These are phyloP conservation scores for Ceratitis capitata DNA, from an alignment of 1,140 invertebrate species.

Conservation along the genomic window DNA sequence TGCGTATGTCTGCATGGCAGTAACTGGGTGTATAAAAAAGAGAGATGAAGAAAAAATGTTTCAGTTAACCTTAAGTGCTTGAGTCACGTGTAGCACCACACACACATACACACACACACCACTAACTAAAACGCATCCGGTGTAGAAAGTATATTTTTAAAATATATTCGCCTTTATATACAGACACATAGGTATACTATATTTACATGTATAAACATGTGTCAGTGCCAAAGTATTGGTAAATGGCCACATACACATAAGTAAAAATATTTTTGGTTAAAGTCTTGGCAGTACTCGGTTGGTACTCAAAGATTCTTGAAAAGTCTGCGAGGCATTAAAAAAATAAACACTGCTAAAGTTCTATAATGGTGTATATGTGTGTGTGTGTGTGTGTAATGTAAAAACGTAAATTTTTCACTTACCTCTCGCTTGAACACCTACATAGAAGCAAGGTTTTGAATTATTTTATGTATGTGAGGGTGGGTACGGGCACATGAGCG, in stretches of 20 bases:
- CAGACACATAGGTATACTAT: neutral
- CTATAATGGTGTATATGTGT: too few species aligned
- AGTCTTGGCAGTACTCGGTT: neutral
- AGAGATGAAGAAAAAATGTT: neutral
- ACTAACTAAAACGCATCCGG: too few species aligned
- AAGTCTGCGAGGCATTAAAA: neutral
- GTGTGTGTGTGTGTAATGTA: too few species aligned
- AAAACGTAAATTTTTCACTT: too few species aligned
- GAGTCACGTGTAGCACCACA: neutral
- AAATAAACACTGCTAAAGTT: neutral
- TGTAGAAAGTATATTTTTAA: neutral
- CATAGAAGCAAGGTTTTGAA: too few species aligned
- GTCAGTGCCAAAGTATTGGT: neutral
- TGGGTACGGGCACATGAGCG: too few species aligned
- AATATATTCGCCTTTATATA: neutral
- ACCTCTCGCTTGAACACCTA: too few species aligned
- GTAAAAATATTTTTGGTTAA: neutral
- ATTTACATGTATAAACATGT: neutral
- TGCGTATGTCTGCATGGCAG: conserved; percentile 2
- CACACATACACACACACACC: too few species aligned
- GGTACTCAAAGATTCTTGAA: neutral
- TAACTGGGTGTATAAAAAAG: neutral
- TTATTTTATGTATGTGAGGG: too few species aligned
- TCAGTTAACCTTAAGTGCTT: neutral
- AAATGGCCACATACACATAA: neutral